Base-by-base conservation (phyloP, 2,888 invertebrate species). In the Scaptodrosophila latifasciaeformis region DNA sequence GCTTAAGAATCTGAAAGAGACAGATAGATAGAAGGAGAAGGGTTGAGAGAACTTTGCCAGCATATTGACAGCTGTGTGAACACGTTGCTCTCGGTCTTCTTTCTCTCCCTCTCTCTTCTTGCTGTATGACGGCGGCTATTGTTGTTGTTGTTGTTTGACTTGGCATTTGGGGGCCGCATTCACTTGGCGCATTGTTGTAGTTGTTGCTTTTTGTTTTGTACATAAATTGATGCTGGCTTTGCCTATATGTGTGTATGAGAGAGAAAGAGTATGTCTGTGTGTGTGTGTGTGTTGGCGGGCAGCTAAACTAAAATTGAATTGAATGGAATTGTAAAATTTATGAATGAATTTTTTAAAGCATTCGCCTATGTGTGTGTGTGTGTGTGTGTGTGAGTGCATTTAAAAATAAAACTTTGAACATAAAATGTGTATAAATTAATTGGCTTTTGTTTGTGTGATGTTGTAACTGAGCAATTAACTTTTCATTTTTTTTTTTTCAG, bases 321-420 rank as follows among this genome's bases (percentile, higher is more conserved):
- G 80, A 75, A 81, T 75, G 81, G 76, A 70, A 78, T 78, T 80
- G 78, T 78, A 62, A 48, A 70, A 80, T 70, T 76, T 81, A 76
- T 76, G 80, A 81, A 78, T 81, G 81, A 71, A 63, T 79, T 67
- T 81, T 63, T 65, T 54, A 61, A 54, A 53, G 57, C 48, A 10
- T 29, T 51, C 57, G 54, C 44, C 29, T 52, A 35, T 31, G 6
- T 49, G 53, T 50, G 42, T 29, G 48, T 56, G 50, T 57, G 55
- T 48, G 53, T 52, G 50, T 52, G 44, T 35, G 48, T 48, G 40
- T 50, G 59, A 59, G 58, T 43, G 49, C 45, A 37, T 70, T 63
- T 60, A 60, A 52, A 58, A 69, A 52, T 61, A n/a, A n/a, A n/a
- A n/a, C 34, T 34, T 34, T 7, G 6, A 34, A 3, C 34, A 34